These are phyloP conservation scores for Lepisosteus oculatus DNA, from an alignment of 2,113 vertebrate species.

Conservation along the genomic window DNA sequence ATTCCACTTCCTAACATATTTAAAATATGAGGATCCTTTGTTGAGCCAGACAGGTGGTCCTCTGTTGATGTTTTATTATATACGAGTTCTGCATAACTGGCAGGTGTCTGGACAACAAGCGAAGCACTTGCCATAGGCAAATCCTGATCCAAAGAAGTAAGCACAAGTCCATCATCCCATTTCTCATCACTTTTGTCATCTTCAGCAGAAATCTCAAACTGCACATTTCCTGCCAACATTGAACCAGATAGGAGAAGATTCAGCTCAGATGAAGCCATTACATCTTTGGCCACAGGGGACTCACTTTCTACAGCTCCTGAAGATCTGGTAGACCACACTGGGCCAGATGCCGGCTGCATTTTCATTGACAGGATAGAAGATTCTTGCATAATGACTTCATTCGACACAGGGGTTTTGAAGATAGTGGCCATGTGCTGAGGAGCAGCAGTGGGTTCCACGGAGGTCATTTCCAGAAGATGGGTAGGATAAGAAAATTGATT, in stretches of 20 bases:
- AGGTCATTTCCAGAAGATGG: neutral
- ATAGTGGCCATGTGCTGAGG: constrained; percentile 25
- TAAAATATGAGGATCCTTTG: constrained; percentile 24
- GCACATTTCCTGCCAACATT: no score
- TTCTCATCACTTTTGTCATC: neutral
- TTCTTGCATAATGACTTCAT: neutral
- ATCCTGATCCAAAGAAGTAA: neutral
- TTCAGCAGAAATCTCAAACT: neutral
- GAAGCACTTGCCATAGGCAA: neutral
- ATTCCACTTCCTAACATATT: constrained; percentile 13
- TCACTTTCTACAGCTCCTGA: constrained; percentile 3
- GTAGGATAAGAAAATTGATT: neutral
- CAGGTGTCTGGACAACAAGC: neutral
- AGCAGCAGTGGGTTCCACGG: constrained; percentile 22
- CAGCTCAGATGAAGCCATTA: neutral
- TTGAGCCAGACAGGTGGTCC: constrained; percentile 22
- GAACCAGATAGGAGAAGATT: neutral
- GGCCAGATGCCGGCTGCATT: constrained; percentile 1
- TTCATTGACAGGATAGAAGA: neutral
- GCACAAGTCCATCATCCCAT: neutral
- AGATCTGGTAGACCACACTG: constrained; percentile 2
- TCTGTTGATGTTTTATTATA: neutral
- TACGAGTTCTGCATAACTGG: neutral
- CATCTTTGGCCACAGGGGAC: neutral
- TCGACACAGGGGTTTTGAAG: constrained; percentile 21